Base-by-base conservation (phyloP, 2,797 vertebrate genomes). In the Hippoglossus hippoglossus region DNA sequence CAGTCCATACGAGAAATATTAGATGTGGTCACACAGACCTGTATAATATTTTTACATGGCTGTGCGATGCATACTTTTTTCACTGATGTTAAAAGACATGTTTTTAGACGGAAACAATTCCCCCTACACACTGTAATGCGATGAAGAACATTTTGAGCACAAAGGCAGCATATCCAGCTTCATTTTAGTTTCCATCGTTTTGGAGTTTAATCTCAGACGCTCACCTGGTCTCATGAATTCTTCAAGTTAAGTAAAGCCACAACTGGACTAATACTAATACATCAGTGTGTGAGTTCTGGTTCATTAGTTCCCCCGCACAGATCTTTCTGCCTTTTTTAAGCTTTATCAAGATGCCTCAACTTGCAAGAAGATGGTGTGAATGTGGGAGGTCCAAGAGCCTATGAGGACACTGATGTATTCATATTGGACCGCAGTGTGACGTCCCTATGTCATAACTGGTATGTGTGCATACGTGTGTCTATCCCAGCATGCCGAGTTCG, bases 381-480 rank as follows among this genome's bases (percentile, higher is more conserved):
- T 77, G 80, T 78, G 52, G 71, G 63, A 80, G 83, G 47, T 54
- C 54, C 67, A 73, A 63, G 31, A 80, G 54, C 55, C 55, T 68
- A 56, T 34, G 50, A 52, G 61, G 72, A 63, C 78, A 70, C 68
- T 74, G 76, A 82, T 78, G 85, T 75, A 57, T 86, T 76, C 70
- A 46, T 6, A 21, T 74, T 61, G 54, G 83, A 80, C 73, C 65
- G 61, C 61, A 63, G 65, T 71, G 59, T 58, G 63, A 80, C 63
- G 3, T 80, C 59, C 79, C 80, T 50, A 21, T 82, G 84, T 90
- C 89, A 84, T 81, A 81, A 85, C 85, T 34, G 56, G 79, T 88
- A 77, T 74, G 73, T 79, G 76, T 86, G 68, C 77, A 16, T 80
- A 74, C 60, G n/a, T 71, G 73, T 69, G 85, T 85, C 84, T 69